Evolutionary conservation across 1,140 invertebrate genomes (phyloP).

Genomic region (Coenobita brevimanus): DNA sequence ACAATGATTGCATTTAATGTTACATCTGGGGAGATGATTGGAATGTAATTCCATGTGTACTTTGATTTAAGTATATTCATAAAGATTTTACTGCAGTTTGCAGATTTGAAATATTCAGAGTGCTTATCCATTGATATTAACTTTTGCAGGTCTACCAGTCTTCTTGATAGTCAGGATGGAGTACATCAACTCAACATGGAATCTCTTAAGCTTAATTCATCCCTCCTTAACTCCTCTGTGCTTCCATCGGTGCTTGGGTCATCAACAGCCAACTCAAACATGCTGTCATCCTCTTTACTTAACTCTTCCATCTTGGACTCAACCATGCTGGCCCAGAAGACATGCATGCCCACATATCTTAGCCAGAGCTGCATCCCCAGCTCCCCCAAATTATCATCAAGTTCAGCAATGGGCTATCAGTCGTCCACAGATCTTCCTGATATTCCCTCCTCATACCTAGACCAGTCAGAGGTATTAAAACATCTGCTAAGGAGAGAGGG

Average conservation of each 20-base stretch:
- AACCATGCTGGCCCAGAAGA: conserved; percentile 30
- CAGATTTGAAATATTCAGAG: no score
- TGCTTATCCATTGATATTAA: no score
- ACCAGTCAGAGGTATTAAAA: conserved; percentile 88
- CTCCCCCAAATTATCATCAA: conserved; percentile 27
- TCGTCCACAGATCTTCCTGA: conserved; percentile 84
- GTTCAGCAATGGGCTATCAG: conserved; percentile 72
- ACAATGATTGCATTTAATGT: no score
- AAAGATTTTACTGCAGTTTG: no score
- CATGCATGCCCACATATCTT: conserved; percentile 16
- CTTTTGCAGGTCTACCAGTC: conserved; percentile 44
- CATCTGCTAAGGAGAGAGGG: conserved; percentile 86
- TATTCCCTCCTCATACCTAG: conserved; percentile 89
- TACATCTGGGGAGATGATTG: no score
- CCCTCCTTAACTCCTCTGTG: conserved; percentile 44
- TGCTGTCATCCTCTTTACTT: conserved; percentile 34
- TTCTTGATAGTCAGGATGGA: conserved; percentile 39
- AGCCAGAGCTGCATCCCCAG: conserved; percentile 44
- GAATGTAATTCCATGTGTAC: no score
- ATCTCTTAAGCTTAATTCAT: conserved; percentile 56
- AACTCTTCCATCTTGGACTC: conserved; percentile 42
- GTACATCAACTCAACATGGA: conserved; percentile 55
- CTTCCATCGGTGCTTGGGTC: conserved; percentile 10
- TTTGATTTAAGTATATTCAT: no score
- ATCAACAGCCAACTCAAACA: conserved; percentile 12